phyloP scores from a whole-genome alignment of 2,113 vertebrate genomes.

The Ceuthmochares aereus region DNA sequence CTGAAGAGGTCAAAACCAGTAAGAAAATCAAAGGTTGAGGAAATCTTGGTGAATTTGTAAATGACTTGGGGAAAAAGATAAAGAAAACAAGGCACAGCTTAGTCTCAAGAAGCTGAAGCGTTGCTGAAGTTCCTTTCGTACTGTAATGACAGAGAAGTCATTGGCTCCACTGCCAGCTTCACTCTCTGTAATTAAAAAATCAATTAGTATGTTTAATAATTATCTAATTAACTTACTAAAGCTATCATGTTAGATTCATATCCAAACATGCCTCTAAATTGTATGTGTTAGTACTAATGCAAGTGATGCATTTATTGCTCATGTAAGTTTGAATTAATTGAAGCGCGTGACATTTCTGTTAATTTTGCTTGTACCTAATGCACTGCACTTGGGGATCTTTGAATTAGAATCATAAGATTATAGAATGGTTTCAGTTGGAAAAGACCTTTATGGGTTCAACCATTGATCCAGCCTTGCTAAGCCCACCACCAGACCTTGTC shows the following conservation, averaged over 20 bases:
- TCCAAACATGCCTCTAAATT: conserved; percentile 34
- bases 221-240: conserved; percentile 62
- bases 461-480: no score
- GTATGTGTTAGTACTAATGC: background rate
- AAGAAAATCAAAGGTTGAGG: background rate
- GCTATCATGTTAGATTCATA: conserved; percentile 50
- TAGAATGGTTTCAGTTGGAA: no score
- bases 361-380: background rate
- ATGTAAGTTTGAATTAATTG: background rate
- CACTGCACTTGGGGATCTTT: background rate
- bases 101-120: background rate
- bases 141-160: background rate
- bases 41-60: background rate
- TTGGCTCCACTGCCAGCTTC: background rate
- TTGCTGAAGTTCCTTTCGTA: background rate
- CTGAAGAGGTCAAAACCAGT: background rate
- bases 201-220: conserved; percentile 59
- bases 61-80: background rate
- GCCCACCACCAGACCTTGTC: no score
- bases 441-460: no score
- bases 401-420: background rate
- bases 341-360: background rate
- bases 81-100: background rate
- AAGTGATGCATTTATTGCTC: background rate
- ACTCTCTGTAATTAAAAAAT: conserved; percentile 64